Evolutionary conservation across 1,140 invertebrate genomes (phyloP).

Genomic region (Leptestheria dahalacensis): DNA sequence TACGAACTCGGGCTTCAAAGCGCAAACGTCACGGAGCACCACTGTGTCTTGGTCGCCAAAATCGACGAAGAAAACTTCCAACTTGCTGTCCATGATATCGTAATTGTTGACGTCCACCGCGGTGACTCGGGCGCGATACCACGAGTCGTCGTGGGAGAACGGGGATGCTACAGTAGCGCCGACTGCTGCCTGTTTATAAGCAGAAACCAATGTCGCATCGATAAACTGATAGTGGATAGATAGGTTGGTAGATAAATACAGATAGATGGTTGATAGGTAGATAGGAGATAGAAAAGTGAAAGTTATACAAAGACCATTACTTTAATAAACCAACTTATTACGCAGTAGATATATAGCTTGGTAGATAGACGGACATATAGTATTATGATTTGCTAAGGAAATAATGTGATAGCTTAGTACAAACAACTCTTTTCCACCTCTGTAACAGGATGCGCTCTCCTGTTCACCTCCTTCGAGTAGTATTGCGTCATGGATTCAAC

Average conservation of each 20-base stretch:
- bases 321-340: no score
- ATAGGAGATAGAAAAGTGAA: no score
- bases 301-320: no score
- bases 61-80: slow-evolving; percentile 28
- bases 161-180: slow-evolving; percentile 28
- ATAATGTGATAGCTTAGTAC: no score
- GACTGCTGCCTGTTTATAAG: slow-evolving; percentile 19
- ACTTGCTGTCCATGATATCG: slow-evolving; percentile 1
- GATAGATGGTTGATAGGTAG: no score
- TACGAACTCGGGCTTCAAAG: slow-evolving; percentile 25
- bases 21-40: slow-evolving; percentile 18
- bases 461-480: slow-evolving; percentile 20
- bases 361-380: no score
- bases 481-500: slow-evolving; percentile 28
- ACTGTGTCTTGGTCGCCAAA: slow-evolving; percentile 27
- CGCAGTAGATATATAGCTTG: no score
- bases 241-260: no score
- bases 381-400: no score
- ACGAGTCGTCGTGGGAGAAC: slow-evolving; percentile 26
- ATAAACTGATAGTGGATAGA: no score
- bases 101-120: slow-evolving; percentile 18
- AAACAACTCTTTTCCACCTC: neutral
- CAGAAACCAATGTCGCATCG: no score
- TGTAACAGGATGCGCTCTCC: neutral
- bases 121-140: slow-evolving; percentile 26